A percentile compares a stretch with the other conserved stretches of the same genome.
phyloP scores from a whole-genome alignment of 2,888 invertebrate species.

The Tanypteryx hageni region DNA sequence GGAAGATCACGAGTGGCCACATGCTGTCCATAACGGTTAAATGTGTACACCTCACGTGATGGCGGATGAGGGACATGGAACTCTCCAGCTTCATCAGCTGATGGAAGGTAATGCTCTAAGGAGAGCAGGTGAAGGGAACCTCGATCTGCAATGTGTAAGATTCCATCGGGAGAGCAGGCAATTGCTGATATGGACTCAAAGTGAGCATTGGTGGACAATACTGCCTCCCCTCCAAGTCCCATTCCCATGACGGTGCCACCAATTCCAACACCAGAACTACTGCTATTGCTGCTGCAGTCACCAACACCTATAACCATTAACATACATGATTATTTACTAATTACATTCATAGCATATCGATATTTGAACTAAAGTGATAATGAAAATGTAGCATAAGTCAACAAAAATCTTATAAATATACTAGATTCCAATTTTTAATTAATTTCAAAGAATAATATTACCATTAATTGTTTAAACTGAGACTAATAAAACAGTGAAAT shows the following conservation, averaged over 20 bases:
- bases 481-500: too few species aligned
- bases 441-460: too few species aligned
- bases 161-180: slow-evolving; percentile 96
- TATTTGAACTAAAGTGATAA: not conserved
- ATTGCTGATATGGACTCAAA: slow-evolving; percentile 93
- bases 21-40: slow-evolving; percentile 97
- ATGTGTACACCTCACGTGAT: slow-evolving; percentile 94
- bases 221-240: slow-evolving; percentile 78
- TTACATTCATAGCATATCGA: too few species aligned
- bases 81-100: slow-evolving; percentile 91
- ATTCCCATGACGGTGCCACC: not conserved
- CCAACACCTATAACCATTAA: not conserved
- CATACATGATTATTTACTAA: not conserved
- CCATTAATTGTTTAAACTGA: too few species aligned
- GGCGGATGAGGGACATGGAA: slow-evolving; percentile 96
- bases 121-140: slow-evolving; percentile 90
- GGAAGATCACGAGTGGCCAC: slow-evolving; percentile 95
- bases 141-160: slow-evolving; percentile 96
- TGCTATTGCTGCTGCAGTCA: slow-evolving; percentile 43
- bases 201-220: slow-evolving; percentile 92
- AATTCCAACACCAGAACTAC: not conserved
- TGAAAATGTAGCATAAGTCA: too few species aligned
- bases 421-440: too few species aligned
- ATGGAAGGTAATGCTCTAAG: slow-evolving; percentile 90
- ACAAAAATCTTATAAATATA: too few species aligned